Evolutionary conservation across 2,888 invertebrate species (phyloP).

Genomic region (Kuschelorhynchus macadamiae): DNA sequence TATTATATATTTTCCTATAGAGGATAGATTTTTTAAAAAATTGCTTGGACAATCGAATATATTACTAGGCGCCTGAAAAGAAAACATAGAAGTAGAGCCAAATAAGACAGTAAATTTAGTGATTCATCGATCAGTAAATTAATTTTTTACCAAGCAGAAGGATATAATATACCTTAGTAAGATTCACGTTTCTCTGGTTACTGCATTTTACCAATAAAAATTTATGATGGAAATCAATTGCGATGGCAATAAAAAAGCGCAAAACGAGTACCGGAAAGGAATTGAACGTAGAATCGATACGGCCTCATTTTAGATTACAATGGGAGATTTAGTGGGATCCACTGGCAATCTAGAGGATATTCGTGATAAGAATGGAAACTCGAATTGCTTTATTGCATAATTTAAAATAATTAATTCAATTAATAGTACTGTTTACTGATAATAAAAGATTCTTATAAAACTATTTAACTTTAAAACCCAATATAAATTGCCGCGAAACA

Average conservation of each 20-base stretch:
- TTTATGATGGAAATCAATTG: slow-evolving; percentile 31
- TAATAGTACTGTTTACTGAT: no score
- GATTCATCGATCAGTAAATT: no score
- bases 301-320: slow-evolving; percentile 31
- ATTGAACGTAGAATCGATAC: slow-evolving; percentile 36
- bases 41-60: no score
- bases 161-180: slow-evolving; percentile 1
- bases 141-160: no score
- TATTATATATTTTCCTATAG: no score
- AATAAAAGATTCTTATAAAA: no score
- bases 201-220: slow-evolving; percentile 16
- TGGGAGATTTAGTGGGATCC: slow-evolving; percentile 26
- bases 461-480: no score
- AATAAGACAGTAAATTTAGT: no score
- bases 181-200: neutral
- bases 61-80: no score
- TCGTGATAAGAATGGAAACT: neutral
- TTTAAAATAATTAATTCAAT: neutral
- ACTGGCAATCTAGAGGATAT: slow-evolving; percentile 8
- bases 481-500: no score
- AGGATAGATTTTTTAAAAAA: no score
- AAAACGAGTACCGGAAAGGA: slow-evolving; percentile 27
- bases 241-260: slow-evolving; percentile 26
- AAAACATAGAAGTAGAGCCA: no score
- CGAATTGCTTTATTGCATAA: neutral